phyloP scores from a whole-genome alignment of 2,797 vertebrate species.

The Esox masquinongy region DNA sequence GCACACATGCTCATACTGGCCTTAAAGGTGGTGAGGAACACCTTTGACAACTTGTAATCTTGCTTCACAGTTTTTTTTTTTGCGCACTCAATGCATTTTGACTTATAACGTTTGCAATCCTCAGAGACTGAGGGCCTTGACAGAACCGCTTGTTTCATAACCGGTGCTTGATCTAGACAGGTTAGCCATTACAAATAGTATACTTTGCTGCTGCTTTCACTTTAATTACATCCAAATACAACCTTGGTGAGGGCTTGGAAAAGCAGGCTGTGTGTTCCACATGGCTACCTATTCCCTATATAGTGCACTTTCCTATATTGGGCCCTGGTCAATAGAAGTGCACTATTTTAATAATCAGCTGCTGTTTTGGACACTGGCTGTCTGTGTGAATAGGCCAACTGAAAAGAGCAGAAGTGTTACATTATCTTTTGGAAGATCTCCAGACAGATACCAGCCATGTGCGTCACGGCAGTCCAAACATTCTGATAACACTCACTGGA shows the following conservation, averaged over 20 bases:
- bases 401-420: not conserved
- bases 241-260: not conserved
- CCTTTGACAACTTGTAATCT: slow-evolving; percentile 53
- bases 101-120: slow-evolving; percentile 59
- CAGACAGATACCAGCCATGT: not conserved
- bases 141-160: slow-evolving; percentile 57
- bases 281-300: not conserved
- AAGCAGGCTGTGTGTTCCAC: slow-evolving; percentile 17
- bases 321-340: not conserved
- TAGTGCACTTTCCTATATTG: not conserved
- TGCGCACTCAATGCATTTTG: slow-evolving; percentile 66
- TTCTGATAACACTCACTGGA: slow-evolving; percentile 40
- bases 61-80: slow-evolving; percentile 65
- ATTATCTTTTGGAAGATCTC: slow-evolving; percentile 43
- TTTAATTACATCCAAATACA: slow-evolving; percentile 51
- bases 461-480: not conserved
- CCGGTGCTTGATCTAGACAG: slow-evolving; percentile 58
- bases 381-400: slow-evolving; percentile 13
- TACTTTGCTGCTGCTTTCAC: slow-evolving; percentile 32
- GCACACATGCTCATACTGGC: not conserved
- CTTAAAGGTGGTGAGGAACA: not conserved
- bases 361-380: slow-evolving; percentile 1
- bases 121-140: slow-evolving; percentile 39
- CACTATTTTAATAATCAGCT: not conserved
- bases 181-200: slow-evolving; percentile 58